Percentiles rank a stretch among this genome's conserved stretches.
Conservation (phyloP, 2,888 invertebrate species). For the Heliconius erato region DNA sequence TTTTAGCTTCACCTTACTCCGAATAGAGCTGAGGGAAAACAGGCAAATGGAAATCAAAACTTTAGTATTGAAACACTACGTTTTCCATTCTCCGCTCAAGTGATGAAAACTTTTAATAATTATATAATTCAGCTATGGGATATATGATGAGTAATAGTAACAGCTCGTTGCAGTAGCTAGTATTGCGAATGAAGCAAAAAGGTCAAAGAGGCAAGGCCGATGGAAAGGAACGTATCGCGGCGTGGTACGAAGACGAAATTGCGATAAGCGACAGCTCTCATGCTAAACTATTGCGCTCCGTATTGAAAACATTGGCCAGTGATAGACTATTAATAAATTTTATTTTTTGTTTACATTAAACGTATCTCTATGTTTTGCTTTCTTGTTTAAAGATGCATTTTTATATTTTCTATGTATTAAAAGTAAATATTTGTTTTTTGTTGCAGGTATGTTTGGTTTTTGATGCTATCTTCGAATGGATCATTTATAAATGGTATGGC, state of each 20-base stretch:
- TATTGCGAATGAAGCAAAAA: constrained; percentile 69
- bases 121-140: neutral
- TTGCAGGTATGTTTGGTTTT: constrained; percentile 58
- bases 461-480: neutral
- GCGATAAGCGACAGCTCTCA: constrained; percentile 73
- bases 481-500: neutral
- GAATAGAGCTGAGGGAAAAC: too few relatives aligned
- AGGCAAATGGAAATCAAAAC: too few relatives aligned
- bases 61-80: too few relatives aligned
- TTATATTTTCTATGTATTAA: neutral
- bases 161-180: constrained; percentile 49
- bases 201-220: constrained; percentile 81
- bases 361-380: neutral
- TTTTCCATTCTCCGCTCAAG: too few relatives aligned
- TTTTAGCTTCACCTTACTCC: too few relatives aligned
- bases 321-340: constrained; percentile 30
- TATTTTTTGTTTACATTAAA: neutral
- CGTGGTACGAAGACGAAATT: constrained; percentile 75
- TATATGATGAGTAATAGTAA: constrained; percentile 45
- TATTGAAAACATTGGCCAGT: constrained; percentile 53
- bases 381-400: neutral
- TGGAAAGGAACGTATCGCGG: constrained; percentile 75
- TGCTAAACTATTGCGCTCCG: constrained; percentile 69
- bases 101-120: too few relatives aligned
- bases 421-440: constrained; percentile 42